Percentiles rank a stretch among this genome's conserved stretches.
Evolutionary conservation across 1,140 invertebrate species (phyloP).

Genomic region (Prorops nasuta): DNA sequence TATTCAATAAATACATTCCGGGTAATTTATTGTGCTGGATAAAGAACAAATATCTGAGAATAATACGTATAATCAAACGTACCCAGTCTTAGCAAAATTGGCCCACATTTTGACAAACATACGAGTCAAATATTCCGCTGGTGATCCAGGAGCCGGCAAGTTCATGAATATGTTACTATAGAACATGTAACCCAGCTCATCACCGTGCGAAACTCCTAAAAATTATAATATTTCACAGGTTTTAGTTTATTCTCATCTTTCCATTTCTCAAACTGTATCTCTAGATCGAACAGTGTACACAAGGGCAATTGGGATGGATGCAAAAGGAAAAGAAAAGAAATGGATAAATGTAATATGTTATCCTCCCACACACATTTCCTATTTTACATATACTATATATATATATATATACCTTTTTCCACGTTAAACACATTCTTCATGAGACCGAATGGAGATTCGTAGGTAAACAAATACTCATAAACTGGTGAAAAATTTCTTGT

Average conservation of each 20-base stretch:
- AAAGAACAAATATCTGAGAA: too few relatives aligned
- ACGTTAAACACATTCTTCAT: constrained; percentile 38
- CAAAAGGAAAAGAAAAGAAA: too few relatives aligned
- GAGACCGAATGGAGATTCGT: constrained; percentile 35
- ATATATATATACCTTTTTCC: constrained; percentile 25
- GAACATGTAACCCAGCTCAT: constrained; percentile 70
- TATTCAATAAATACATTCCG: too few relatives aligned
- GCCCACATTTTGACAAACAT: constrained; percentile 53
- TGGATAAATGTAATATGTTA: too few relatives aligned
- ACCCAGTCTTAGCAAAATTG: constrained; percentile 60
- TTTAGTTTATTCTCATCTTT: too few relatives aligned
- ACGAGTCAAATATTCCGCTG: constrained; percentile 40
- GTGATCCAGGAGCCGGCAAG: constrained; percentile 31
- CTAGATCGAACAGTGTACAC: too few relatives aligned
- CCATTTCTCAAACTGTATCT: too few relatives aligned
- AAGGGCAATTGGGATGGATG: too few relatives aligned
- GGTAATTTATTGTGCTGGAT: too few relatives aligned
- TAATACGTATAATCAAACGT: too few relatives aligned
- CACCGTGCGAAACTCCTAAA: constrained; percentile 65
- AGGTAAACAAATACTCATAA: constrained; percentile 45
- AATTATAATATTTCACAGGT: background rate
- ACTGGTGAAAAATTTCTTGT: constrained; percentile 36
- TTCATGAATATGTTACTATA: constrained; percentile 44
- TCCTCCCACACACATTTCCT: too few relatives aligned
- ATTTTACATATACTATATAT: too few relatives aligned